Conservation (phyloP, 1,140 invertebrate genomes). For the Bicyclus anynana region DNA sequence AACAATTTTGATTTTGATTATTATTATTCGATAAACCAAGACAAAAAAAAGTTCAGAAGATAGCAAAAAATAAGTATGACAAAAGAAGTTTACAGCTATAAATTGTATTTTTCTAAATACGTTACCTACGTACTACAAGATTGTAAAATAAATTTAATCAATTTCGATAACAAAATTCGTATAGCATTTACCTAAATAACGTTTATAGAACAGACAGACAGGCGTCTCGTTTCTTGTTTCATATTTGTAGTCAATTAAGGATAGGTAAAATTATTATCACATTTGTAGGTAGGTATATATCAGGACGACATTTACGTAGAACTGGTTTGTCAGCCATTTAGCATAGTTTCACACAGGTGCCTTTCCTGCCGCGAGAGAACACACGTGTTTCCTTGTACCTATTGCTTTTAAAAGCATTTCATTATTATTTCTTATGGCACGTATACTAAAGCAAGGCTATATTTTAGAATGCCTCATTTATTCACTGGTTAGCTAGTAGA, state of each 20-base stretch:
- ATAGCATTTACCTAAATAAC: background rate
- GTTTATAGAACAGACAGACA: constrained; percentile 12
- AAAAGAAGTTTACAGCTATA: too few relatives aligned
- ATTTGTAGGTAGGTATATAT: constrained; percentile 6
- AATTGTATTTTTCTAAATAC: too few relatives aligned
- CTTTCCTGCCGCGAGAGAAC: constrained; percentile 24
- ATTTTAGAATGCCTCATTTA: too few relatives aligned
- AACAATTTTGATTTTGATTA: too few relatives aligned
- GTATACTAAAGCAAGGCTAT: background rate
- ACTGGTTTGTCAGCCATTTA: constrained; percentile 34
- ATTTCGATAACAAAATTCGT: too few relatives aligned
- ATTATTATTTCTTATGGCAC: background rate
- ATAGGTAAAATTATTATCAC: constrained; percentile 24
- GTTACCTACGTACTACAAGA: background rate
- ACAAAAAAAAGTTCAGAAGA: too few relatives aligned
- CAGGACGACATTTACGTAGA: constrained; percentile 25
- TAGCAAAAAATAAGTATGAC: too few relatives aligned
- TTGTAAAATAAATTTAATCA: too few relatives aligned
- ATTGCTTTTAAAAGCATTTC: constrained; percentile 2
- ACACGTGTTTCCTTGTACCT: constrained; percentile 14
- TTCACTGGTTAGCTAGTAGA: too few relatives aligned
- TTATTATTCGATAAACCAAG: too few relatives aligned
- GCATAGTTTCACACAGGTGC: constrained; percentile 32
- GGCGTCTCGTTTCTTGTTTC: constrained; percentile 18
- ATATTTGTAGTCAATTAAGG: constrained; percentile 30